These are phyloP conservation scores for Clarias gariepinus DNA, from an alignment of 2,113 vertebrate genomes.

Conservation along the genomic window DNA sequence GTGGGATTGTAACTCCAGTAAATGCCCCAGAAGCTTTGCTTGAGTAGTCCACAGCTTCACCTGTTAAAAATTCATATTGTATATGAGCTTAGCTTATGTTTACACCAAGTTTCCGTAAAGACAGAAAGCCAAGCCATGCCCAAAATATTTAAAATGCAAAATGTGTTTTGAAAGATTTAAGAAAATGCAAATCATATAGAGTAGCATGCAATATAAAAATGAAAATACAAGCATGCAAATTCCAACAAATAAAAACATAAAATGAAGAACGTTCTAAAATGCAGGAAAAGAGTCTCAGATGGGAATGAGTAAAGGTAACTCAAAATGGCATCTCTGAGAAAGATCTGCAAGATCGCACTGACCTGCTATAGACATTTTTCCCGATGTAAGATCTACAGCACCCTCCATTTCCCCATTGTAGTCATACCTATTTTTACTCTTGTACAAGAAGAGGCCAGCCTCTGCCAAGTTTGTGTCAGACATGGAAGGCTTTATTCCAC, in stretches of 20 bases:
- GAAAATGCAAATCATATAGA: conserved; percentile 70
- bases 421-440: conserved; percentile 96
- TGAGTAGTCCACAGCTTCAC: conserved; percentile 99
- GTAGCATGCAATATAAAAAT: conserved; percentile 80
- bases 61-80: conserved; percentile 89
- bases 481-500: conserved; percentile 96
- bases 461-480: conserved; percentile 96
- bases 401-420: conserved; percentile 85
- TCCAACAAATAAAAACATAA: conserved; percentile 37
- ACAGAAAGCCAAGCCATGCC: conserved; percentile 76
- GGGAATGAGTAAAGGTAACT: conserved; percentile 79
- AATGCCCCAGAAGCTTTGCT: conserved; percentile 87
- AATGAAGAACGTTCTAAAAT: conserved; percentile 44
- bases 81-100: conserved; percentile 82
- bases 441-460: conserved; percentile 92
- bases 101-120: conserved; percentile 58
- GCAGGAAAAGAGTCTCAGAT: conserved; percentile 62
- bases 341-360: conserved; percentile 91
- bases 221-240: conserved; percentile 59
- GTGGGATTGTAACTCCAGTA: conserved; percentile 84
- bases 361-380: conserved; percentile 91
- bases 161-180: conserved; percentile 69
- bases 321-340: conserved; percentile 84
- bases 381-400: conserved; percentile 97
- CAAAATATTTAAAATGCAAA: conserved; percentile 70